Evolutionary conservation across 2,888 invertebrate species (phyloP), one percentile per base, ranked within the genome.

Genomic region (Monopis laevigella): DNA sequence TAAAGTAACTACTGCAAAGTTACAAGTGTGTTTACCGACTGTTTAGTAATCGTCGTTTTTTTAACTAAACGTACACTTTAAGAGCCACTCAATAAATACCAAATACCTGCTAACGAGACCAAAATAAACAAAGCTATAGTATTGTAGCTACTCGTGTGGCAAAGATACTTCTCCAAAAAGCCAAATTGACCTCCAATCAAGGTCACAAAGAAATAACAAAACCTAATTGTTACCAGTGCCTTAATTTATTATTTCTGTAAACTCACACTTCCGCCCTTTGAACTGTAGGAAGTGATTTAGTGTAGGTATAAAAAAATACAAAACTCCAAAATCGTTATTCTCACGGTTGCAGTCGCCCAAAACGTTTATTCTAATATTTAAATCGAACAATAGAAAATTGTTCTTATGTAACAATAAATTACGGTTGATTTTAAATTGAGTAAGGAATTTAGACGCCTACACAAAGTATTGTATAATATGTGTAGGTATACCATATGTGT

Each of bases 271-370:
- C 78, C 78, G 74, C 75, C 69, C 73, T 74, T 73, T 65, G 63
- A 62, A 59, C 61, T 68, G 68, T 74, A 75, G 74, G 77, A 77
- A 80, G 73, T 70, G 74, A 77, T 77, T 75, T 69, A 67, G 61
- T 67, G 61, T 54, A 62, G 59, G 52, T 55, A 64, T 63, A 67
- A 66, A 70, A 67, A 72, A 72, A 59, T 65, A 69, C 64, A 66
- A 69, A 65, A 65, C 57, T 66, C 68, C 58, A 58, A 59, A 58
- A 56, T 54, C 59, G 55, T 59, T 61, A 62, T 73, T 72, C 72
- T 68, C 69, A 69, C 66, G 66, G 61, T 54, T 45, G 58, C 58
- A 62, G 62, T 59, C 62, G 61, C 60, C 55, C 59, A 60, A 61
- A 26, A 39, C 16, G 12, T 11, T 28, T 11, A 12, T 11, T 5